These are phyloP conservation scores for Rhopilema esculentum DNA, from an alignment of 30 jellyfish, hydroid and myxozoan genomes.

Conservation along the genomic window DNA sequence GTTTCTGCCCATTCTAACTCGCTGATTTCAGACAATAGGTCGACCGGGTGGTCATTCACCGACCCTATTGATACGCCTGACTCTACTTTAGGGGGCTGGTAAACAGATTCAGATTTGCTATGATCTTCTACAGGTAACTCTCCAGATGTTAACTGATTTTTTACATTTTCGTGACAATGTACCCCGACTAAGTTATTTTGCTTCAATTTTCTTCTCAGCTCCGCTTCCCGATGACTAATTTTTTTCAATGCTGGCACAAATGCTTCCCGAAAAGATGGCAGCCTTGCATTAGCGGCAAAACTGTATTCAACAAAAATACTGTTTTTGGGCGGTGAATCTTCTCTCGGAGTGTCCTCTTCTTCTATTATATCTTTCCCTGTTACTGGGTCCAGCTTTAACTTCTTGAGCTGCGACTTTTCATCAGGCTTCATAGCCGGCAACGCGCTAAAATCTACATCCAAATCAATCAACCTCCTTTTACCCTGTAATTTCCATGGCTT, in stretches of 20 bases:
- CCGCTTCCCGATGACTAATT: conserved; percentile 27
- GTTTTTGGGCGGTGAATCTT: conserved; percentile 46
- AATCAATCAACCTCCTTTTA: conserved; percentile 30
- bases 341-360: conserved; percentile 20
- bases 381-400: conserved; percentile 33
- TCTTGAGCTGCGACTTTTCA: conserved; percentile 11
- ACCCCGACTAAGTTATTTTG: no score
- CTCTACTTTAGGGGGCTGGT: conserved; percentile 40
- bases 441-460: conserved; percentile 46
- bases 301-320: conserved; percentile 51
- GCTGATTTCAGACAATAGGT: conserved; percentile 60
- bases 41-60: conserved; percentile 49
- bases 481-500: neutral
- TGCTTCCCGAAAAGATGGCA: conserved; percentile 74
- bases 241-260: conserved; percentile 67
- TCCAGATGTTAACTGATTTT: neutral
- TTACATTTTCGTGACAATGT: neutral
- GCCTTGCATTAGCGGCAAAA: conserved; percentile 51
- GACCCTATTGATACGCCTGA: conserved; percentile 41
- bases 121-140: conserved; percentile 67
- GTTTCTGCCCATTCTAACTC: conserved; percentile 27
- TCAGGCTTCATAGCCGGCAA: conserved; percentile 27
- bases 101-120: conserved; percentile 29
- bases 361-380: conserved; percentile 36
- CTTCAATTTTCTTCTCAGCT: conserved; percentile 22